Percentiles rank a stretch among this genome's conserved stretches.
These are phyloP conservation scores for Teleogryllus occipitalis DNA, from an alignment of 1,140 invertebrate species.

Conservation along the genomic window DNA sequence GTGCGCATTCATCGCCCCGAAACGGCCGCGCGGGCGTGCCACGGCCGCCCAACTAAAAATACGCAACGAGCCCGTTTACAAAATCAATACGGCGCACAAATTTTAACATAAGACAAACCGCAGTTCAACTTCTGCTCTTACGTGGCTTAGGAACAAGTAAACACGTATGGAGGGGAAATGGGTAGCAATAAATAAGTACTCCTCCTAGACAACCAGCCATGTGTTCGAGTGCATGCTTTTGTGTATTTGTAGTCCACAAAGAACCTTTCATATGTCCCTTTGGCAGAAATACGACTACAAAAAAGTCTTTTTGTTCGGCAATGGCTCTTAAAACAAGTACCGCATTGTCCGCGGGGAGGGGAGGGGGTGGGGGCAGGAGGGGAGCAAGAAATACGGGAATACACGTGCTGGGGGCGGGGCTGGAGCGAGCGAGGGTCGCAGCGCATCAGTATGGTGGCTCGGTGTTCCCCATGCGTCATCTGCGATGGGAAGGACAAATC, in stretches of 20 bases:
- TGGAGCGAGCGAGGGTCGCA: too few relatives aligned
- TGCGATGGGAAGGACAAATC: neutral
- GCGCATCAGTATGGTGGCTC: neutral
- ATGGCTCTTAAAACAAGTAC: constrained; percentile 4
- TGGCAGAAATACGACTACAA: constrained; percentile 4
- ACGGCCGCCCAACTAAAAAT: too few relatives aligned
- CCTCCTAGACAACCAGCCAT: neutral
- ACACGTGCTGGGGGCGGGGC: neutral
- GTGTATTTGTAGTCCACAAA: neutral
- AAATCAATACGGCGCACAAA: neutral
- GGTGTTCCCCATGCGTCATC: neutral
- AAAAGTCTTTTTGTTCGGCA: neutral
- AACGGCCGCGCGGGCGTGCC: too few relatives aligned
- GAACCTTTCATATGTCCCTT: neutral
- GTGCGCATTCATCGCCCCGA: too few relatives aligned
- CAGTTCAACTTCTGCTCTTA: neutral
- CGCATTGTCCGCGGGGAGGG: neutral
- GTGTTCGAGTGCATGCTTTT: neutral
- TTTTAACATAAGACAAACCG: neutral
- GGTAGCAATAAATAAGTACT: neutral
- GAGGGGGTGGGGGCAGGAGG: neutral
- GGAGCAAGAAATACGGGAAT: neutral
- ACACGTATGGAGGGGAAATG: neutral
- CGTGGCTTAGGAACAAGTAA: neutral
- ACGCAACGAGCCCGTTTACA: neutral